phyloP scores from a whole-genome alignment of 2,797 vertebrate genomes.

The Macropodus opercularis region DNA sequence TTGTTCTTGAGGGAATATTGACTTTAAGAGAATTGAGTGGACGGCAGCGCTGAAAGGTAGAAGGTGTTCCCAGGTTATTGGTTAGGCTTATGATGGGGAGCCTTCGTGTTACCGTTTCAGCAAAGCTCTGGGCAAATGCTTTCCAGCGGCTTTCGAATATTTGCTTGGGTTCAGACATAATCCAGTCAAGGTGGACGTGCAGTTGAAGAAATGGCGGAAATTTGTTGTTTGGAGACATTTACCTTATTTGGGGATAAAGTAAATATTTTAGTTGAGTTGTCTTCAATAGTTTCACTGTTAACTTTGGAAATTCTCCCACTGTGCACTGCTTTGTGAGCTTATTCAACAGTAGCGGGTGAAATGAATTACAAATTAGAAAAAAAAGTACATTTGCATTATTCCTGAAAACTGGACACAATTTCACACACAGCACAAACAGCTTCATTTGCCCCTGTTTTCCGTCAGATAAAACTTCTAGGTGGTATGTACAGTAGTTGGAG shows the following conservation, averaged over 20 bases:
- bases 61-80: background rate
- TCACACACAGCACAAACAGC: no score
- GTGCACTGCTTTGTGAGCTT: background rate
- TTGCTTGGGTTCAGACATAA: background rate
- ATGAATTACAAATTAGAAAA: background rate
- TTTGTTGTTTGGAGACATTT: conserved; percentile 2
- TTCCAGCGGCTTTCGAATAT: background rate
- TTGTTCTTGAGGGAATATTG: background rate
- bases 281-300: background rate
- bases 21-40: background rate
- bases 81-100: background rate
- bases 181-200: background rate
- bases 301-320: background rate
- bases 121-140: background rate
- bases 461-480: background rate
- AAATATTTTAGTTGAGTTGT: background rate
- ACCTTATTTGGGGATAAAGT: background rate
- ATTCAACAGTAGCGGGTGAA: background rate
- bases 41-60: background rate
- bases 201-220: conserved; percentile 8
- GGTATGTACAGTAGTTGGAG: background rate
- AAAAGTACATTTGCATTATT: background rate
- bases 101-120: background rate
- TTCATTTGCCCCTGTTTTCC: no score
- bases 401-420: background rate